Base-by-base conservation (phyloP, 2,113 vertebrate genomes). In the Elgaria multicarinata region DNA sequence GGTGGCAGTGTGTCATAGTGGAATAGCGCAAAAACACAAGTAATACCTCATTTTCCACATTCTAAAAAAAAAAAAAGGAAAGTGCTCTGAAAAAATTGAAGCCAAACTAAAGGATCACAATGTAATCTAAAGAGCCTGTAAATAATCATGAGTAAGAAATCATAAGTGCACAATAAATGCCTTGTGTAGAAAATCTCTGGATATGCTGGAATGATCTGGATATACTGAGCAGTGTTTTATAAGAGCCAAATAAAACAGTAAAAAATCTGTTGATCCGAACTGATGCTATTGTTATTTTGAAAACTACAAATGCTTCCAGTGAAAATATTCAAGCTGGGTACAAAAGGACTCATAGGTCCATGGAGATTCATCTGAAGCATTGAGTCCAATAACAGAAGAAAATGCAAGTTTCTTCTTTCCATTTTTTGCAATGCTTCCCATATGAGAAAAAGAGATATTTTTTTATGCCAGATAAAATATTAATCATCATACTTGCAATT, bases 401-500 rank as follows among this genome's bases (percentile, higher is more conserved):
- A 26, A 14, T 20, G 22, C 22, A 86, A 64, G 26, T 46, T 78
- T 79, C 50, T 46, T 1, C 33, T 75, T 74, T 64, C 18, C 12
- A 18, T 6, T 42, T 72, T 3, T 50, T n/a, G 20, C 42, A 36
- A 3, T 82, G 46, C 75, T 83, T 90, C 36, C 6, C 55, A 42
- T 0, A 50, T 20, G 46, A 71, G 66, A 46, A 2, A 71, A 20
- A 85, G 50, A 58, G 67, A 77, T 42, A 2, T 31, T 33, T 36
- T 39, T n/a, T 55, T 76, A 58, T 46, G 9, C 8, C 67, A 66
- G 44, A 83, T 83, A 66, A 76, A 89, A 89, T 83, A 89, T 83
- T 58, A 75, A 86, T 76, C 42, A 31, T 26, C 42, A 64, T 75
- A 66, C 39, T 24, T 44, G 3, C 79, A 77, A 7, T 86, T 83